Evolutionary conservation across 2,888 invertebrate species (phyloP).

Genomic region (Nephrotoma guestfalica): DNA sequence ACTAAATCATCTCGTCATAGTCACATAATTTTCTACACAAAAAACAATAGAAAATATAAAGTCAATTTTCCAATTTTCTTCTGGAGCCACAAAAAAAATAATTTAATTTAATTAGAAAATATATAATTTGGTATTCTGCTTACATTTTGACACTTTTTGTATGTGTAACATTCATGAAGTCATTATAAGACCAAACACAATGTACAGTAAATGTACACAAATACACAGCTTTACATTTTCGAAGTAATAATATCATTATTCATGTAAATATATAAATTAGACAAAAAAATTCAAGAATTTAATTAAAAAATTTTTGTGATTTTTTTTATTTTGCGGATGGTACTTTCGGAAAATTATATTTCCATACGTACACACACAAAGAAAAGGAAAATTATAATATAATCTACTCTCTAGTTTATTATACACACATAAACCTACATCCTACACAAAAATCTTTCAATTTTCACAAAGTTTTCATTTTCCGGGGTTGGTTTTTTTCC

Average conservation of each 20-base stretch:
- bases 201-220: not conserved
- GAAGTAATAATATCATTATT: not conserved
- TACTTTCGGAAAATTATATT: not conserved
- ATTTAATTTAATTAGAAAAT: not conserved
- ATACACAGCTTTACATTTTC: not conserved
- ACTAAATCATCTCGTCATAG: not conserved
- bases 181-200: not conserved
- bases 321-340: not conserved
- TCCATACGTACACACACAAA: not conserved
- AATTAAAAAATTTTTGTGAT: not conserved
- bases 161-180: not conserved
- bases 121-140: not conserved
- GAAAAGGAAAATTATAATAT: not conserved
- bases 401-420: not conserved
- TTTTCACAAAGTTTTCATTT: not conserved
- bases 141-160: not conserved
- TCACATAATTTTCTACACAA: not conserved
- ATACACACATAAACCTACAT: not conserved
- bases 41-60: not conserved
- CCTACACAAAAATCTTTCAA: not conserved
- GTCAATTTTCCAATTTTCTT: not conserved
- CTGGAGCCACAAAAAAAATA: not conserved
- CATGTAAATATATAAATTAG: not conserved
- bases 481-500: not conserved
- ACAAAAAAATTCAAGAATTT: not conserved